Conservation (phyloP, 1,140 invertebrate species). For the Drosophila repleta region DNA sequence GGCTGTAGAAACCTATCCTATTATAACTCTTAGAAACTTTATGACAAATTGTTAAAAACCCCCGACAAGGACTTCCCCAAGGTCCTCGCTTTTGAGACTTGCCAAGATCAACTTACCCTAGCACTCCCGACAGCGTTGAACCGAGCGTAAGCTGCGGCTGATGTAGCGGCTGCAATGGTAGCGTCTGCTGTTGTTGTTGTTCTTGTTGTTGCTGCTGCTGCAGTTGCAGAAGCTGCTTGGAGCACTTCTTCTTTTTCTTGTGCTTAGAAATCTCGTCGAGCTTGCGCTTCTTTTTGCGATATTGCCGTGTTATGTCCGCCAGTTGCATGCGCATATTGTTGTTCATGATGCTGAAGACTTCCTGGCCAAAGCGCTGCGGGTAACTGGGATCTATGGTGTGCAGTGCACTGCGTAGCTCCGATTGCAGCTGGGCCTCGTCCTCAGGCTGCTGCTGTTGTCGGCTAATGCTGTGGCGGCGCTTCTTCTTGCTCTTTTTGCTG, state of each 20-base stretch:
- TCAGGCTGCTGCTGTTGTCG: slow-evolving; percentile 40
- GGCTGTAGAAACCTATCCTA: no score
- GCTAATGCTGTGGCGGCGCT: slow-evolving; percentile 60
- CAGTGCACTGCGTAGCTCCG: slow-evolving; percentile 71
- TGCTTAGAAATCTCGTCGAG: slow-evolving; percentile 87
- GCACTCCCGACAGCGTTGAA: slow-evolving; percentile 51
- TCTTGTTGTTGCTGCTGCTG: slow-evolving; percentile 29
- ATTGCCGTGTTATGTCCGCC: slow-evolving; percentile 91
- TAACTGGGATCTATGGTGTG: slow-evolving; percentile 69
- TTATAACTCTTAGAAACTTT: no score
- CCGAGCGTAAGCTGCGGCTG: slow-evolving; percentile 65
- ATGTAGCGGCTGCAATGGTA: slow-evolving; percentile 38
- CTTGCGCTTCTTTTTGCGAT: slow-evolving; percentile 92
- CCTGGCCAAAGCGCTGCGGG: slow-evolving; percentile 83
- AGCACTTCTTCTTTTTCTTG: slow-evolving; percentile 79
- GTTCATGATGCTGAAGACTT: slow-evolving; percentile 90
- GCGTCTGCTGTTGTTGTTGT: slow-evolving; percentile 31
- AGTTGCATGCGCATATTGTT: slow-evolving; percentile 91
- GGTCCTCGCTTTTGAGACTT: no score
- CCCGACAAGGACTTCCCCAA: no score
- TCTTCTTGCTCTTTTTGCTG: slow-evolving; percentile 81
- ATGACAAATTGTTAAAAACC: no score
- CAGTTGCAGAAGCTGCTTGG: slow-evolving; percentile 51
- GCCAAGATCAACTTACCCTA: slow-evolving; percentile 49
- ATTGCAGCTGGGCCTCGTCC: slow-evolving; percentile 72